Evolutionary conservation across 2,797 vertebrate genomes (phyloP).

Genomic region (Syndactyla subalaris): DNA sequence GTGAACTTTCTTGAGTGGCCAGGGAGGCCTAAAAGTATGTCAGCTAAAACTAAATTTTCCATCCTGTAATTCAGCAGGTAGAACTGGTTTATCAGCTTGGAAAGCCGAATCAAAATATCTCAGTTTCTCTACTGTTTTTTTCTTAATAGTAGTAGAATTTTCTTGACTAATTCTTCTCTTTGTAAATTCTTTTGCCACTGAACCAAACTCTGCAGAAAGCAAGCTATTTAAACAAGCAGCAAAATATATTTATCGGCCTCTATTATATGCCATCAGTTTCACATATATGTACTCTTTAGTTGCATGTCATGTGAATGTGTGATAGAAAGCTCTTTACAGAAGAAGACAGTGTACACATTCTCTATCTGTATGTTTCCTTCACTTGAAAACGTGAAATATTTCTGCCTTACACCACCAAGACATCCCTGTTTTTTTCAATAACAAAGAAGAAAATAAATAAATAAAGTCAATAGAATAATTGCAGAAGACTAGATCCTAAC

Average conservation of each 20-base stretch:
- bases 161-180: background rate
- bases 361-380: background rate
- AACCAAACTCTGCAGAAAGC: background rate
- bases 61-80: background rate
- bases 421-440: background rate
- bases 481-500: background rate
- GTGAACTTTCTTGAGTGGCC: background rate
- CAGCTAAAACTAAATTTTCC: background rate
- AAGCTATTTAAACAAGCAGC: background rate
- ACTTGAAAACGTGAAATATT: background rate
- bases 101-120: background rate
- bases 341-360: background rate
- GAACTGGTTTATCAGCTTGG: constrained; percentile 6
- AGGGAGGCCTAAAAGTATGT: background rate
- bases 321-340: background rate
- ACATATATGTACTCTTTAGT: background rate
- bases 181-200: background rate
- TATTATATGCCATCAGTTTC: background rate
- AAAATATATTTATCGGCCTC: background rate
- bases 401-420: background rate
- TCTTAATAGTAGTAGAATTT: background rate
- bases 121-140: background rate
- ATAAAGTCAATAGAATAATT: background rate
- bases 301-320: background rate
- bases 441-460: background rate